phyloP scores from a whole-genome alignment of 2,113 vertebrate species.

The Helogale parvula region DNA sequence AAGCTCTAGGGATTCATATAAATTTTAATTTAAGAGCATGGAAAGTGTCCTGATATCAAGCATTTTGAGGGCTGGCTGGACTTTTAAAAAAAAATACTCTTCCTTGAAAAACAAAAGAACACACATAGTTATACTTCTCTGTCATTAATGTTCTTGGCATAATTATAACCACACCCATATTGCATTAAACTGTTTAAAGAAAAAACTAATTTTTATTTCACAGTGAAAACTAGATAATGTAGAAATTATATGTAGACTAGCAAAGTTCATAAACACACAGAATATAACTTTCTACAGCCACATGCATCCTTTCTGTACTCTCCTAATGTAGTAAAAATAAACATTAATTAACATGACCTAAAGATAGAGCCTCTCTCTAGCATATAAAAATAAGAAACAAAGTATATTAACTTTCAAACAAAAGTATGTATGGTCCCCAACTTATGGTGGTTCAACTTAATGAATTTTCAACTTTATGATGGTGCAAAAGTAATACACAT shows the following conservation, averaged over 20 bases:
- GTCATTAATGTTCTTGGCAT: background rate
- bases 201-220: constrained; percentile 11
- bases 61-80: background rate
- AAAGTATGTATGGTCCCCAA: background rate
- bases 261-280: constrained; percentile 13
- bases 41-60: constrained; percentile 12
- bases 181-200: background rate
- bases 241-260: background rate
- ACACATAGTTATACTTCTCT: constrained; percentile 14
- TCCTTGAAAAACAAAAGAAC: background rate
- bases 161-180: background rate
- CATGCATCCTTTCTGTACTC: background rate
- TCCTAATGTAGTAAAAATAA: constrained; percentile 31
- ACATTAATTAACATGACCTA: background rate
- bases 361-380: background rate
- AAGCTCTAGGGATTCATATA: background rate
- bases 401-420: background rate
- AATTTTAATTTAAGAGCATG: constrained; percentile 31
- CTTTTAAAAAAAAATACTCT: background rate
- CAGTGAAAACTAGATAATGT: background rate
- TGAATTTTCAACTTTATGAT: background rate
- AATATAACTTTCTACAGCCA: background rate
- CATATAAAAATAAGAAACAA: constrained; percentile 40
- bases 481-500: background rate
- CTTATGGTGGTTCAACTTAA: background rate